Evolutionary conservation across 2,113 vertebrate genomes (phyloP).

Genomic region (Thamnophis sirtalis): DNA sequence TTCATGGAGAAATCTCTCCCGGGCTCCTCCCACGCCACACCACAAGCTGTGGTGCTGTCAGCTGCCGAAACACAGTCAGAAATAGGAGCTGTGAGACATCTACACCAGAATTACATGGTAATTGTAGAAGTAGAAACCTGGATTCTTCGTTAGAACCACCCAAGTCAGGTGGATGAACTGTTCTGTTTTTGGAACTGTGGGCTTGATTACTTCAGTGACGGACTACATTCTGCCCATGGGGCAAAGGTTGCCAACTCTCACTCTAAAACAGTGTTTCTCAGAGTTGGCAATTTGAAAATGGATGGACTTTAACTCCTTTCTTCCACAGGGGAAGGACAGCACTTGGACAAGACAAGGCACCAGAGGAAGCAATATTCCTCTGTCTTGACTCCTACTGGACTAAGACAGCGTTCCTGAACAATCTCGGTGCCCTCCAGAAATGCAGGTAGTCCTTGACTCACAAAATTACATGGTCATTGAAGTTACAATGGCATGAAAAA

Average conservation of each 20-base stretch:
- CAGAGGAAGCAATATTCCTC: not conserved
- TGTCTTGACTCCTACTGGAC: not conserved
- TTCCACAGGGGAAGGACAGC: not conserved
- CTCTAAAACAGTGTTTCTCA: not conserved
- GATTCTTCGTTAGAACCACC: not conserved
- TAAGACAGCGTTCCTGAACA: not conserved
- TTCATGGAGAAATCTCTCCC: not conserved
- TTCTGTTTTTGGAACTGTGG: not conserved
- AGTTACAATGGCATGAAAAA: not conserved
- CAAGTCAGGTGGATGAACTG: not conserved
- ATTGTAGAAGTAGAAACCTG: not conserved
- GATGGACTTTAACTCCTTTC: not conserved
- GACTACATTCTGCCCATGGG: not conserved
- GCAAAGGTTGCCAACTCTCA: not conserved
- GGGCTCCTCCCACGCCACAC: not conserved
- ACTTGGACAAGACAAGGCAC: not conserved
- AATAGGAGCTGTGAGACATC: not conserved
- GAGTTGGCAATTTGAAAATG: not conserved
- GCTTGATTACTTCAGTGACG: not conserved
- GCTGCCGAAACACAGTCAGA: not conserved
- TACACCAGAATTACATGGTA: not conserved
- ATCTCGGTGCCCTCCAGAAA: not conserved
- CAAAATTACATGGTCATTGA: too few species aligned
- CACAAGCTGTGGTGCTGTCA: not conserved
- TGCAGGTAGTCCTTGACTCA: not conserved